Evolutionary conservation across 2,888 invertebrate species (phyloP), one percentile per base, ranked within the genome.

Genomic region (Psylliodes chrysocephalus): DNA sequence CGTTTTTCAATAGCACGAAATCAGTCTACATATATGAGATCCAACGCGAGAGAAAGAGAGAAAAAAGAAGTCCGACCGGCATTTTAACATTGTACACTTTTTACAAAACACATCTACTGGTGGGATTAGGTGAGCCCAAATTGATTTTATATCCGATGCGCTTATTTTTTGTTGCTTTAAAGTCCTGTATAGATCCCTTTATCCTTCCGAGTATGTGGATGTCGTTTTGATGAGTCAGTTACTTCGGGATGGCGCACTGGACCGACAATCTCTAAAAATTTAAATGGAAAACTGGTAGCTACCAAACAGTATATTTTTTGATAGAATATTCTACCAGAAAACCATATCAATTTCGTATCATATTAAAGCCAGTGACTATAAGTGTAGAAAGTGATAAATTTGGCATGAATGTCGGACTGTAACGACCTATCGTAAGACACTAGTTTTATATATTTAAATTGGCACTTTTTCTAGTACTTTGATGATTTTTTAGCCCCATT

Each of bases 1-100:
- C 66, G 67, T 71, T 68, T 68, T 56, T 66, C 64, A 67, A 63
- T 66, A 28, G 61, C 60, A 22, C 46, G 22, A 46, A 46, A 46
- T 46, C 46, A 46, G 22, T 46, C 46, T 12, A 19, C 25, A 46
- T 46, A 46, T 46, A 46, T 17, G 7, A 25, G 46, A 10, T 22
- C 22, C 22, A n/a, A 25, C 5, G 6, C 8, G 46, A 4, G 46
- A 46, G 14, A 25, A 46, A 46, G 19, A 46, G 22, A 25, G 19
- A 25, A 19, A 46, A 12, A 40, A 40, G 17, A n/a, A 17, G 46
- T 14, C 14, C 12, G 35, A 35, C 35, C 35, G 35, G 35, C 14
- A 46, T 25, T 46, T 46, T 46, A 46, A 46, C 46, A 46, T 46
- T 46, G 46, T 46, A 46, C 46, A 46, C 46, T 19, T 46, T 46